Evolutionary conservation across 2,888 invertebrate genomes (phyloP).

Genomic region (Agonopterix subpropinquella): DNA sequence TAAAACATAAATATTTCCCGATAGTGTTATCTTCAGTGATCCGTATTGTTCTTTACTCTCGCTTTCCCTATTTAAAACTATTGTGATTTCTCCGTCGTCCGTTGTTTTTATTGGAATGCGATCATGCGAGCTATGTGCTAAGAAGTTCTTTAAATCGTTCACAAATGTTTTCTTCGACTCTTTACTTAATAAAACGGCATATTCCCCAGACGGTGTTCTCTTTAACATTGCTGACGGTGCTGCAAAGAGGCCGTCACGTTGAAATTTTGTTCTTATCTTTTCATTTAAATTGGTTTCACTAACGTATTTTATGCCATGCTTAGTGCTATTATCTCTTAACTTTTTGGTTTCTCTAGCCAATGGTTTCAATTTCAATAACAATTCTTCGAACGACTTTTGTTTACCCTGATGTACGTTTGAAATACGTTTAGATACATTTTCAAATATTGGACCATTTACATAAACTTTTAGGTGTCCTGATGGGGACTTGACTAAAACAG

Average conservation of each 20-base stretch:
- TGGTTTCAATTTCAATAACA: conserved; percentile 19
- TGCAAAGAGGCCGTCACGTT: conserved; percentile 15
- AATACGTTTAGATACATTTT: conserved; percentile 4
- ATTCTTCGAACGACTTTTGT: conserved; percentile 17
- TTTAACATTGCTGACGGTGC: conserved; percentile 25
- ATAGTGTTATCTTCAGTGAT: conserved; percentile 40
- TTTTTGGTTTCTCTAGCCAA: neutral
- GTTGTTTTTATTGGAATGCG: conserved; percentile 29
- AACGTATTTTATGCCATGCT: conserved; percentile 17
- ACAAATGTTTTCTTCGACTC: conserved; percentile 35
- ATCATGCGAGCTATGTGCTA: conserved; percentile 23
- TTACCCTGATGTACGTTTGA: conserved; percentile 13
- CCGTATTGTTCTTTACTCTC: conserved; percentile 22
- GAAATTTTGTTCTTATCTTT: conserved; percentile 21
- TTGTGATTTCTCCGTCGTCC: conserved; percentile 34
- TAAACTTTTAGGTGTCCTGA: conserved; percentile 43
- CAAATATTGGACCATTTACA: conserved; percentile 15
- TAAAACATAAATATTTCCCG: conserved; percentile 41
- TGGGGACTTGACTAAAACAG: conserved; percentile 31
- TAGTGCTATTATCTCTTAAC: neutral
- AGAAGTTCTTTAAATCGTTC: conserved; percentile 33
- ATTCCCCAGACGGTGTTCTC: conserved; percentile 37
- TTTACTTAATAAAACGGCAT: too few species aligned
- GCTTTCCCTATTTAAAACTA: conserved; percentile 25
- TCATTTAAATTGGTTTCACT: conserved; percentile 35